Conservation (phyloP, 2,797 vertebrate species). For the Synanceia verrucosa region DNA sequence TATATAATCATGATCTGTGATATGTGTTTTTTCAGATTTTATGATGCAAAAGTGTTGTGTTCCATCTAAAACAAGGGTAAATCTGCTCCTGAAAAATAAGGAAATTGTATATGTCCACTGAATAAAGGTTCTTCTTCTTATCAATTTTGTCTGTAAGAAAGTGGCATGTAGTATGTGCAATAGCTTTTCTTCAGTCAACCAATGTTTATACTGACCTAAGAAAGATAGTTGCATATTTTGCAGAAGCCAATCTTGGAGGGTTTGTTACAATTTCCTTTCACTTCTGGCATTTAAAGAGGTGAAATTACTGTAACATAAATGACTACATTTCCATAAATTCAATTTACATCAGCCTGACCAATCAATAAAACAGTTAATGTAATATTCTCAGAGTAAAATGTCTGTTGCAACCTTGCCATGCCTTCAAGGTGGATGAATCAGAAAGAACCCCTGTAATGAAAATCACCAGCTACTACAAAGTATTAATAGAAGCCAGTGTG, state of each 20-base stretch:
- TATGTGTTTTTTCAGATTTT: too few species aligned
- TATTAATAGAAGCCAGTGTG: constrained; percentile 24
- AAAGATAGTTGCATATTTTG: not conserved
- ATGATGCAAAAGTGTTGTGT: too few species aligned
- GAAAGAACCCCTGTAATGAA: constrained; percentile 7
- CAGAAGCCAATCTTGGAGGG: not conserved
- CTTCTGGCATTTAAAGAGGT: not conserved
- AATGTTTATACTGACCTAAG: not conserved
- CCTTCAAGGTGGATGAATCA: constrained; percentile 36
- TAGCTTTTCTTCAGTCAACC: not conserved
- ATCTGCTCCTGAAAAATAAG: too few species aligned
- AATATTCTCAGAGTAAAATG: not conserved
- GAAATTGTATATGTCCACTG: too few species aligned
- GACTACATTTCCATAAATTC: not conserved
- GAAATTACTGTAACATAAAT: not conserved
- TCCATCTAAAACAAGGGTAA: not conserved
- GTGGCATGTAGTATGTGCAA: not conserved
- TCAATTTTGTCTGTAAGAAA: not conserved
- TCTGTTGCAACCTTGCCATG: constrained; percentile 24
- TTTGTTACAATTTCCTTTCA: not conserved
- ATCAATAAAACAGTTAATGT: constrained; percentile 21
- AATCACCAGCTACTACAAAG: constrained; percentile 25
- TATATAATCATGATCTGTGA: too few species aligned
- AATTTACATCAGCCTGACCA: not conserved
- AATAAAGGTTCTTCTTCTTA: too few species aligned